A percentile compares a stretch with the other conserved stretches of the same genome.
Conservation (phyloP, 2,797 vertebrate species). For the Phrynocephalus forsythii region DNA sequence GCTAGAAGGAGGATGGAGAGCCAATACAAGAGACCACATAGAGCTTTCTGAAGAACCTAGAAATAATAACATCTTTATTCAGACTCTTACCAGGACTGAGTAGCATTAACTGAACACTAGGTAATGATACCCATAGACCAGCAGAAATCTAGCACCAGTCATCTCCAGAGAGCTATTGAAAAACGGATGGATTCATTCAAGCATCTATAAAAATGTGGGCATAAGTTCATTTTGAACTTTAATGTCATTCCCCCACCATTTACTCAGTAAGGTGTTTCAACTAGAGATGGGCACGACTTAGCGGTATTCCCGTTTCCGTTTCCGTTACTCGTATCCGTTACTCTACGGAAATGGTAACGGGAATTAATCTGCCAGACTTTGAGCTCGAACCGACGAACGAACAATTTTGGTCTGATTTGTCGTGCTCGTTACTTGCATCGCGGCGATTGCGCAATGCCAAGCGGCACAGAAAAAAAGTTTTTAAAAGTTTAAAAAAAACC, state of each 20-base stretch:
- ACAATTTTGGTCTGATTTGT: too few species aligned
- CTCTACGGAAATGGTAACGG: too few species aligned
- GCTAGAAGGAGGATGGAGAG: background rate
- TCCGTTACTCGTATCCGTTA: too few species aligned
- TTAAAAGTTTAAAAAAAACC: too few species aligned
- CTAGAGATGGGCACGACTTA: too few species aligned
- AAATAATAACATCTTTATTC: background rate
- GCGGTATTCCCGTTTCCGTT: too few species aligned
- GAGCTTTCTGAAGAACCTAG: background rate
- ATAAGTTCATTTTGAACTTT: background rate
- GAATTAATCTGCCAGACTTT: too few species aligned
- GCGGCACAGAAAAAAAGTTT: too few species aligned
- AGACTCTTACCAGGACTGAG: background rate
- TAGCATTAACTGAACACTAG: background rate
- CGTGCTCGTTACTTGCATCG: too few species aligned
- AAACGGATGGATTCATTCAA: background rate
- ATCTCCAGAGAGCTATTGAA: background rate
- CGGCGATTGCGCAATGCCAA: too few species aligned
- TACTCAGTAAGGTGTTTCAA: background rate
- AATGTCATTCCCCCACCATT: background rate
- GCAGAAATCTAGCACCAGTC: slow-evolving; percentile 1
- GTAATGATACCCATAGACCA: slow-evolving; percentile 3
- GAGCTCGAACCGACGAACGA: too few species aligned
- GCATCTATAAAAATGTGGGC: background rate
- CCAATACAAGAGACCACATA: background rate